A percentile compares a stretch with the other conserved stretches of the same genome.
phyloP scores from a whole-genome alignment of 2,888 invertebrate genomes.

The Morinoia aosen region DNA sequence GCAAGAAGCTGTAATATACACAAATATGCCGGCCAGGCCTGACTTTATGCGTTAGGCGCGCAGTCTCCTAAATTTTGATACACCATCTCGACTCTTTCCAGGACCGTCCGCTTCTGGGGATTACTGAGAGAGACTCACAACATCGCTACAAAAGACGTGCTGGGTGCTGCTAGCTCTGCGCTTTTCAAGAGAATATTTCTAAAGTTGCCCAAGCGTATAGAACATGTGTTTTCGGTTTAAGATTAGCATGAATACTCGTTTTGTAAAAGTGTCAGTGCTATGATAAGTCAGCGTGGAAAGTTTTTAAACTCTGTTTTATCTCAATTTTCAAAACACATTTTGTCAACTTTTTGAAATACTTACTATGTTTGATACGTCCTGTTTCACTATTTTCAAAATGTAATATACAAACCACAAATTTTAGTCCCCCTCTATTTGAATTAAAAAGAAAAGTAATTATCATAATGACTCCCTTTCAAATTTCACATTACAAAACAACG shows the following conservation, averaged over 20 bases:
- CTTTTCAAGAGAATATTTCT: background rate
- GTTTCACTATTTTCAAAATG: background rate
- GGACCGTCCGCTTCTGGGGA: background rate
- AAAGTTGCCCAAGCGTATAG: background rate
- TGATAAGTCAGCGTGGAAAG: background rate
- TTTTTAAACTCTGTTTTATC: background rate
- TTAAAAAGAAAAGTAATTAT: no score
- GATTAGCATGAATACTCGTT: background rate
- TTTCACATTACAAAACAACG: background rate
- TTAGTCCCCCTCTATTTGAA: background rate
- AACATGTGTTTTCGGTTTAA: background rate
- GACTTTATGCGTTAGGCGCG: background rate
- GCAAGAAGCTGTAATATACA: background rate
- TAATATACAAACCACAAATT: background rate
- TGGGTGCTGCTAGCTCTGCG: background rate
- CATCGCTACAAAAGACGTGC: background rate
- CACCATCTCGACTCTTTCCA: background rate
- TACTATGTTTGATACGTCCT: background rate
- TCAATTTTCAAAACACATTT: background rate
- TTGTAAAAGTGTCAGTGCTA: background rate
- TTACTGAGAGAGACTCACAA: background rate
- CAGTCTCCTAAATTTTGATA: conserved; percentile 37
- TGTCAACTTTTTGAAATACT: background rate
- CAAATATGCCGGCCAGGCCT: background rate
- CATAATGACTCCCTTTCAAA: background rate